A percentile compares a stretch with the other conserved stretches of the same genome.
Conservation (phyloP, 2,113 vertebrate genomes). For the Ammodytes dubius region DNA sequence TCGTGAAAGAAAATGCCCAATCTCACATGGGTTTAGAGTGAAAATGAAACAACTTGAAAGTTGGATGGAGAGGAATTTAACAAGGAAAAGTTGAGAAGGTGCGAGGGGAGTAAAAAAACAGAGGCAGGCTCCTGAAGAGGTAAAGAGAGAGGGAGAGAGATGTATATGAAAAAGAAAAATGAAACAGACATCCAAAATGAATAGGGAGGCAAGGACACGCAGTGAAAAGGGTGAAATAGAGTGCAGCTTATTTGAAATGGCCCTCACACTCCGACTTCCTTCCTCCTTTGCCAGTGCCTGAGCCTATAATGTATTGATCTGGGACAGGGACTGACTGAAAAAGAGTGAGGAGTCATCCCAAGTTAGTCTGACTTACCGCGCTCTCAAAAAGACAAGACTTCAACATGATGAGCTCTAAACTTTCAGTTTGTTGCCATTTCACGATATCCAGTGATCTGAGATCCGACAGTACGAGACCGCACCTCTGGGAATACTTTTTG, state of each 20-base stretch:
- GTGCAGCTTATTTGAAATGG: conserved; percentile 61
- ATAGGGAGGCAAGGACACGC: conserved; percentile 40
- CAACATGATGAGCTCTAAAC: conserved; percentile 10
- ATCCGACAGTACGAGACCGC: conserved; percentile 36
- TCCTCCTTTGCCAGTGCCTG: conserved; percentile 31
- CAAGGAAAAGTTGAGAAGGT: conserved; percentile 35
- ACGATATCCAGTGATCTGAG: conserved; percentile 19
- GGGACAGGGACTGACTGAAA: conserved; percentile 29
- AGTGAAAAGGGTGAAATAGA: conserved; percentile 61
- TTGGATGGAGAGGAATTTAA: conserved; percentile 31
- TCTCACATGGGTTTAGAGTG: conserved; percentile 43
- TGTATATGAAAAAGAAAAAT: conserved; percentile 50
- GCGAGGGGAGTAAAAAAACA: conserved; percentile 16
- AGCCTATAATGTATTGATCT: conserved; percentile 53
- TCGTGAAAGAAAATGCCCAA: conserved; percentile 52
- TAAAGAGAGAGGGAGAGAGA: conserved; percentile 30
- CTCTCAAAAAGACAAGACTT: conserved; percentile 36
- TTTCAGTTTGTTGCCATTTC: conserved; percentile 16
- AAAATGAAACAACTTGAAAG: conserved; percentile 44
- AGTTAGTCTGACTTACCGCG: conserved; percentile 52
- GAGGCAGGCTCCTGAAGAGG: conserved; percentile 36
- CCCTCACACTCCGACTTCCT: conserved; percentile 56
- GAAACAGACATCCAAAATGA: conserved; percentile 54
- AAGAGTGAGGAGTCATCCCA: conserved; percentile 60
- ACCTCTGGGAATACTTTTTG: conserved; percentile 16